Conservation (phyloP, 2,888 invertebrate genomes). For the Formica aserva region DNA sequence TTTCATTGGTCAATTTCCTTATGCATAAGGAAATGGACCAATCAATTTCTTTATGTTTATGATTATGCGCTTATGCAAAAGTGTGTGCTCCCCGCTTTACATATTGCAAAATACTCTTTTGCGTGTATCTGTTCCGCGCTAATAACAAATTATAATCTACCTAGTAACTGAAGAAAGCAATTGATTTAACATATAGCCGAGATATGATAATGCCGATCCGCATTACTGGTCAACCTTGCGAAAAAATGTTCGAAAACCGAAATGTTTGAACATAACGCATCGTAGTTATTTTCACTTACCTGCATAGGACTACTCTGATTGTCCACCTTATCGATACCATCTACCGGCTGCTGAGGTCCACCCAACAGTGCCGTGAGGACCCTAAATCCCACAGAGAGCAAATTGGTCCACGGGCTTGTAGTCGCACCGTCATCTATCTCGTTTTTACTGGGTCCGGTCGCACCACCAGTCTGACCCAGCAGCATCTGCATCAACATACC, state of each 20-base stretch:
- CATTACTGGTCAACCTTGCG: neutral
- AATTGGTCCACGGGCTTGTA: constrained; percentile 95
- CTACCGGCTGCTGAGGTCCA: constrained; percentile 89
- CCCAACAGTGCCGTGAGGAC: constrained; percentile 94
- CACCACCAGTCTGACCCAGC: constrained; percentile 89
- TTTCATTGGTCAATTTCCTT: too few relatives aligned
- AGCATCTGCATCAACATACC: constrained; percentile 95
- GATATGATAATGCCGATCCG: neutral
- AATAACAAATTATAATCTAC: constrained; percentile 51
- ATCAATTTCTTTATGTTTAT: too few relatives aligned
- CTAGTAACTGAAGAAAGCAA: constrained; percentile 25
- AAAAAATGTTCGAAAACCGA: neutral
- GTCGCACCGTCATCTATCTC: constrained; percentile 90
- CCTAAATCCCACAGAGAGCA: constrained; percentile 94
- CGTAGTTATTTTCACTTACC: constrained; percentile 87
- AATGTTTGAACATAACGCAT: neutral
- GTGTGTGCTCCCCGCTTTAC: too few relatives aligned
- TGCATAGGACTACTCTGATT: constrained; percentile 94
- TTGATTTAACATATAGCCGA: constrained; percentile 52
- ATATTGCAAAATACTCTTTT: neutral
- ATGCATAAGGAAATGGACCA: too few relatives aligned
- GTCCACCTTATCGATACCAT: constrained; percentile 96
- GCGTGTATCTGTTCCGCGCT: constrained; percentile 44
- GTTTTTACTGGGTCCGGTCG: constrained; percentile 93
- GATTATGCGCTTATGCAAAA: too few relatives aligned